phyloP scores from a whole-genome alignment of 1,140 invertebrate species.

The Caerostris extrusa region DNA sequence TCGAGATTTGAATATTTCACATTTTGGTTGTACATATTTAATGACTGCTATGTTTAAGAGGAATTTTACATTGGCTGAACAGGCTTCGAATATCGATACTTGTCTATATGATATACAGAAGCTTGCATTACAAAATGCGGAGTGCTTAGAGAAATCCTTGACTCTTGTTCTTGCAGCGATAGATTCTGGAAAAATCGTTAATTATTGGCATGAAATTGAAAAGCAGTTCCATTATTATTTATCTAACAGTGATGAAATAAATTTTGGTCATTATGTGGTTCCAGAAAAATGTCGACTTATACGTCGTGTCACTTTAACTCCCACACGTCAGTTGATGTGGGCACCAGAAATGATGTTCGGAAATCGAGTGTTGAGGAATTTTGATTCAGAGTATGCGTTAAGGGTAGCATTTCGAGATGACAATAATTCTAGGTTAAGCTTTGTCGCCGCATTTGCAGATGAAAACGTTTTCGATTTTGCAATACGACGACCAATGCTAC shows the following conservation, averaged over 20 bases:
- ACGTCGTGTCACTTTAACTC: conserved; percentile 79
- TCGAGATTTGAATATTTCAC: neutral
- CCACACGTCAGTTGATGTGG: conserved; percentile 79
- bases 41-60: conserved; percentile 61
- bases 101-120: neutral
- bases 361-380: conserved; percentile 79
- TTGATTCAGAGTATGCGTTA: conserved; percentile 79
- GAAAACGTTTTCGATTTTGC: conserved; percentile 43
- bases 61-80: conserved; percentile 36
- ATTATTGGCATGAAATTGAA: conserved; percentile 45
- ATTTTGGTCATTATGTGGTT: conserved; percentile 78
- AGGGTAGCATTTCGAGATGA: conserved; percentile 79
- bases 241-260: conserved; percentile 21
- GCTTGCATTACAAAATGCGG: neutral
- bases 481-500: conserved; percentile 44
- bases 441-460: conserved; percentile 56
- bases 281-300: conserved; percentile 67
- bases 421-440: conserved; percentile 78
- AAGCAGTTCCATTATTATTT: conserved; percentile 37
- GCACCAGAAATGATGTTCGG: conserved; percentile 79
- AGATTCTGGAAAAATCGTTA: conserved; percentile 61
- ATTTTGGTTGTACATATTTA: conserved; percentile 65
- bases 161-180: conserved; percentile 5
- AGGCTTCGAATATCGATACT: neutral
- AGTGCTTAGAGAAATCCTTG: conserved; percentile 56